phyloP scores from a whole-genome alignment of 2,888 invertebrate genomes.

The Poecilus cupreus region DNA sequence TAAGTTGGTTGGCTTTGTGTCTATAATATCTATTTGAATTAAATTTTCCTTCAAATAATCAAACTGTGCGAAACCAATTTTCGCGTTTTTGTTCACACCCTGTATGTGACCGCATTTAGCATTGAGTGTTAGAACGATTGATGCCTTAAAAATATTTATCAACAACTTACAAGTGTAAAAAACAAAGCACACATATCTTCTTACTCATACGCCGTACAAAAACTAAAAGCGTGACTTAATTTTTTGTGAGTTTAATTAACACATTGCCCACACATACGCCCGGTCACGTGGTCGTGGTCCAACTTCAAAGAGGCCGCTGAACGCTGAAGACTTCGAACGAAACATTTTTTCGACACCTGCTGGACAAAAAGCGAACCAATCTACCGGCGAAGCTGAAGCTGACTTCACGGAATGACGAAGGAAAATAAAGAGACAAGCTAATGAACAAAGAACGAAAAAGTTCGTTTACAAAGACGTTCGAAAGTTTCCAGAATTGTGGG shows the following conservation, averaged over 20 bases:
- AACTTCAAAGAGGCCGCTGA: constrained; percentile 35
- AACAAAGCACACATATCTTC: constrained; percentile 28
- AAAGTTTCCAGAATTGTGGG: too few species aligned
- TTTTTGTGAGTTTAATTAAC: constrained; percentile 57
- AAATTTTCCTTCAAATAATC: too few species aligned
- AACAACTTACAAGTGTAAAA: neutral
- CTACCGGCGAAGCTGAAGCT: neutral
- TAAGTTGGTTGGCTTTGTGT: too few species aligned
- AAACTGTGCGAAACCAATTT: too few species aligned
- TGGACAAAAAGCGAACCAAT: constrained; percentile 26
- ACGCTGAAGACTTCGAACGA: neutral
- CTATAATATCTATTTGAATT: too few species aligned
- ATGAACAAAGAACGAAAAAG: constrained; percentile 39
- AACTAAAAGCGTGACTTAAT: constrained; percentile 51
- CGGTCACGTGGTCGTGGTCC: constrained; percentile 16
- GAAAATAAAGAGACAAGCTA: constrained; percentile 28
- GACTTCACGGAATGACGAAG: constrained; percentile 17
- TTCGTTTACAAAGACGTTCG: neutral
- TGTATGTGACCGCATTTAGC: too few species aligned
- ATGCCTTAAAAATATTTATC: too few species aligned
- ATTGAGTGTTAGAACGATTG: too few species aligned
- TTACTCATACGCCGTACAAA: constrained; percentile 34
- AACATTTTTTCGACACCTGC: constrained; percentile 47
- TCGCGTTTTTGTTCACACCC: too few species aligned
- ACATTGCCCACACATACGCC: constrained; percentile 52